Evolutionary conservation across 2,797 vertebrate species (phyloP).

Genomic region (Myotis daubentonii): DNA sequence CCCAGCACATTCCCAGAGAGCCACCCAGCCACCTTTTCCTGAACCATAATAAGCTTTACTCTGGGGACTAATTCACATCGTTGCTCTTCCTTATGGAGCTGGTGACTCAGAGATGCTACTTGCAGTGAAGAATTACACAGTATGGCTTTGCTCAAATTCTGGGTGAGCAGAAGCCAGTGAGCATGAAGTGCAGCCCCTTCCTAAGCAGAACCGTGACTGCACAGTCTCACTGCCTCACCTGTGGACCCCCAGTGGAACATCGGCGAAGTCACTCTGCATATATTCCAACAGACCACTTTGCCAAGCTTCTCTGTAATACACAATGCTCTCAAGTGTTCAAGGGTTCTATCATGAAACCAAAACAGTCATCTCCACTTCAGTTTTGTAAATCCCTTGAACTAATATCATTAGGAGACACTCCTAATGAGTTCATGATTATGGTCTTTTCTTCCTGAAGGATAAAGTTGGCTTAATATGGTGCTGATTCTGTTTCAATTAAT

Average conservation of each 20-base stretch:
- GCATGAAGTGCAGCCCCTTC: background rate
- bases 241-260: background rate
- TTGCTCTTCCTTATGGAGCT: slow-evolving; percentile 64
- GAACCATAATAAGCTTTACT: slow-evolving; percentile 52
- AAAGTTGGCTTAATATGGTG: background rate
- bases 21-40: slow-evolving; percentile 2
- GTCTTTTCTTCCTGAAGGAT: background rate
- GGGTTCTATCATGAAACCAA: background rate
- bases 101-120: slow-evolving; percentile 45
- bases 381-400: slow-evolving; percentile 9
- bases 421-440: background rate
- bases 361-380: background rate
- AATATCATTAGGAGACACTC: background rate
- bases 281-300: background rate
- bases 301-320: background rate
- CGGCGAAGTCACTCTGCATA: background rate
- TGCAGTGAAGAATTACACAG: slow-evolving; percentile 9
- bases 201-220: background rate
- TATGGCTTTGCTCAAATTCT: slow-evolving; percentile 22
- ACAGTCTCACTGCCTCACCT: background rate
- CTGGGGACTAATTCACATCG: slow-evolving; percentile 45
- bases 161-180: background rate
- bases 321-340: background rate
- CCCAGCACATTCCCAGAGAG: slow-evolving; percentile 21
- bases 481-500: background rate